A percentile compares a stretch with the other conserved stretches of the same genome.
These are phyloP conservation scores for Diplolepis rosae DNA, from an alignment of 2,888 invertebrate species.

Conservation along the genomic window DNA sequence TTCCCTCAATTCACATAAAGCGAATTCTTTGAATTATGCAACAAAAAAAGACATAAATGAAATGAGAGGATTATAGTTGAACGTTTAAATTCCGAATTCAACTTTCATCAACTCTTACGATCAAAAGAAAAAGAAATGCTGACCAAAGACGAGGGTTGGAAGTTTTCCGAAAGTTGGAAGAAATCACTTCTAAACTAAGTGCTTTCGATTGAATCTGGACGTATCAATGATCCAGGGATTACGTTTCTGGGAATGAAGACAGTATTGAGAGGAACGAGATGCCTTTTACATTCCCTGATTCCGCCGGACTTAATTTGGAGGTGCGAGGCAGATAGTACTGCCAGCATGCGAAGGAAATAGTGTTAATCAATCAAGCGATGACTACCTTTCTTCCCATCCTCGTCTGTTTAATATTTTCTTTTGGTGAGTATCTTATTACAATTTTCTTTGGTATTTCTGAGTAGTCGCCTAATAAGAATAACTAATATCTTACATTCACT, in stretches of 20 bases:
- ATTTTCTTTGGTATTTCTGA: background rate
- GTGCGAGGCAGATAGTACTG: constrained; percentile 1
- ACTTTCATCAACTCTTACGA: background rate
- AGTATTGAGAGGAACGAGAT: background rate
- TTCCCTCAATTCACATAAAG: background rate
- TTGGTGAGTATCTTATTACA: constrained; percentile 58
- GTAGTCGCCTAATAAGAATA: background rate
- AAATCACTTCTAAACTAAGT: background rate
- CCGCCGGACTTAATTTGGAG: background rate
- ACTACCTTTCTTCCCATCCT: constrained; percentile 67
- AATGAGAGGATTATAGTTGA: constrained; percentile 12
- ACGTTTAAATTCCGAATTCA: background rate
- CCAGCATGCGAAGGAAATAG: constrained; percentile 58
- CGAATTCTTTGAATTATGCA: constrained; percentile 2
- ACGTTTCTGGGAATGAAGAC: background rate
- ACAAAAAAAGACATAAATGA: constrained; percentile 12
- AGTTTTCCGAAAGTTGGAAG: background rate
- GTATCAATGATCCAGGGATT: background rate
- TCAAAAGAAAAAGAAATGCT: background rate
- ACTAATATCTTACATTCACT: no score
- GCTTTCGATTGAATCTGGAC: background rate
- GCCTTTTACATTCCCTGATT: background rate
- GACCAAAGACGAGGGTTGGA: constrained; percentile 4
- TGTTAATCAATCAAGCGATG: constrained; percentile 63
- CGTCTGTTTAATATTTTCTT: constrained; percentile 68